phyloP scores from a whole-genome alignment of 23 tunicate species.

The Halocynthia aurantium region DNA sequence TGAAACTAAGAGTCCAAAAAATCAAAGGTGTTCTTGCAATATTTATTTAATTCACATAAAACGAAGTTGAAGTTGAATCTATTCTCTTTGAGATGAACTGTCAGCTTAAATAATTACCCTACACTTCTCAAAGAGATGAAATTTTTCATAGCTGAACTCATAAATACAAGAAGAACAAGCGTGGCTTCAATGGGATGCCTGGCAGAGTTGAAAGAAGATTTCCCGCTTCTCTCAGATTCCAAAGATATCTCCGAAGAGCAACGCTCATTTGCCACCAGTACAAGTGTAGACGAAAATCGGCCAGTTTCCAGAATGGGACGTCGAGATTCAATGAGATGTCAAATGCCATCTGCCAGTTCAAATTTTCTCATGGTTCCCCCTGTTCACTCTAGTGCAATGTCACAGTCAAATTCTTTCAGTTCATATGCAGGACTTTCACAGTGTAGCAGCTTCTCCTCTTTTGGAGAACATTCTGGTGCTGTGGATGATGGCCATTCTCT shows the following conservation, averaged over 20 bases:
- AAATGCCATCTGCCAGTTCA: neutral
- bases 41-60: too few relatives aligned
- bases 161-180: constrained; percentile 3
- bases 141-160: neutral
- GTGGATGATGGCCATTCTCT: neutral
- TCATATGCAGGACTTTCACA: neutral
- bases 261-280: neutral
- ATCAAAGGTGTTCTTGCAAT: too few relatives aligned
- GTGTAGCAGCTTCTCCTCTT: neutral
- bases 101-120: too few relatives aligned
- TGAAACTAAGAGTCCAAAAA: too few relatives aligned
- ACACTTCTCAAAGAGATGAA: too few relatives aligned
- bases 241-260: too few relatives aligned
- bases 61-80: too few relatives aligned
- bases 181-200: constrained; percentile 12
- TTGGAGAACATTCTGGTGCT: constrained; percentile 5
- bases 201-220: constrained; percentile 4
- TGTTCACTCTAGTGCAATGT: neutral
- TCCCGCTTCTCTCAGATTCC: constrained; percentile 9
- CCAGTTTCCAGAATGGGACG: neutral
- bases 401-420: neutral
- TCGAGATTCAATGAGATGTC: neutral
- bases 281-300: neutral
- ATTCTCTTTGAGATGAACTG: too few relatives aligned
- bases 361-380: constrained; percentile 27